Conservation (phyloP, 2,888 invertebrate genomes). For the Fragum sueziense region DNA sequence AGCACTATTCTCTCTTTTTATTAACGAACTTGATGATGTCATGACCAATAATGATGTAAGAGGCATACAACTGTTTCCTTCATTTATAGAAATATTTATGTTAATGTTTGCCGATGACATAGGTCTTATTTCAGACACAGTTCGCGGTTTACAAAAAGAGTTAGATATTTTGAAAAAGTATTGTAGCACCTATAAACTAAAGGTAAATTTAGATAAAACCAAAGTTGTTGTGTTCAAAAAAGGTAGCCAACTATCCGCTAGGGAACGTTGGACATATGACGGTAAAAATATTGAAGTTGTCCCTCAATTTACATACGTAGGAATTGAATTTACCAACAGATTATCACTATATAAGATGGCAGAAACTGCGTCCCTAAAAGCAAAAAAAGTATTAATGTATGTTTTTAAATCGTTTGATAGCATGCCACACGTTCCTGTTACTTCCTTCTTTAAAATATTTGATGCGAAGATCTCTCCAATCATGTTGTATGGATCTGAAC, state of each 20-base stretch:
- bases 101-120: too few relatives aligned
- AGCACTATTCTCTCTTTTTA: too few relatives aligned
- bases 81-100: too few relatives aligned
- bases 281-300: not conserved
- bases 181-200: constrained; percentile 10
- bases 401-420: not conserved
- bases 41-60: too few relatives aligned
- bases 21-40: too few relatives aligned
- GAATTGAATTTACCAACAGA: not conserved
- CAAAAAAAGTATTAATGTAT: not conserved
- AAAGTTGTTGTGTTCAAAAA: constrained; percentile 37
- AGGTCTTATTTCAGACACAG: too few relatives aligned
- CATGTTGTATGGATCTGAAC: constrained; percentile 41
- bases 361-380: not conserved
- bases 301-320: constrained; percentile 21
- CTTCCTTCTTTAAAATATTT: constrained; percentile 29
- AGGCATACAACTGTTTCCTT: too few relatives aligned
- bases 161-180: not conserved
- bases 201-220: constrained; percentile 12
- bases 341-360: constrained; percentile 8
- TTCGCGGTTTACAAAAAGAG: not conserved
- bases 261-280: constrained; percentile 19
- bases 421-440: not conserved
- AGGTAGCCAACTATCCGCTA: constrained; percentile 6
- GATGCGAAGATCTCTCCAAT: constrained; percentile 32